Conservation (phyloP, 2,113 vertebrate species). For the Pseudorasbora parva region DNA sequence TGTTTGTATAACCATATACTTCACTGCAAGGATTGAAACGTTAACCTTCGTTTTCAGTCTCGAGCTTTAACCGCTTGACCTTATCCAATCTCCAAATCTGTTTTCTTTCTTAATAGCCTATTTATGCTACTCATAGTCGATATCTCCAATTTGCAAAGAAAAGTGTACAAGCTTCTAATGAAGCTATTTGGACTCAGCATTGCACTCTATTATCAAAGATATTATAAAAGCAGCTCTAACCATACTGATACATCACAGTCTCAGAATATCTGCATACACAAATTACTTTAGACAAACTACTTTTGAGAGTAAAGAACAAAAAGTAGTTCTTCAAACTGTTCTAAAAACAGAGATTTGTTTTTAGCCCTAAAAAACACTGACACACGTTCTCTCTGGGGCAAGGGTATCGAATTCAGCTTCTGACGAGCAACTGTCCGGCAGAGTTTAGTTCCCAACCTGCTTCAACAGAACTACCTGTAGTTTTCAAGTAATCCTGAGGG, state of each 20-base stretch:
- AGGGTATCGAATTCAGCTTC: no score
- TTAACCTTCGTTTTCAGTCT: neutral
- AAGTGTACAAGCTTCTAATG: neutral
- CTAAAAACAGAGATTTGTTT: neutral
- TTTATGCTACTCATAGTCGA: neutral
- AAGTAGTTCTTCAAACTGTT: neutral
- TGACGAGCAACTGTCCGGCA: no score
- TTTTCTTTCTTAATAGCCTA: neutral
- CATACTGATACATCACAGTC: neutral
- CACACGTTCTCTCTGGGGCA: no score
- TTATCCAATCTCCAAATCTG: neutral
- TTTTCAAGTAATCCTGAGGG: neutral
- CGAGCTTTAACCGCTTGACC: neutral
- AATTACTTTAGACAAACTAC: neutral
- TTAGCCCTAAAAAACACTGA: no score
- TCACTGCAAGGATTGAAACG: neutral
- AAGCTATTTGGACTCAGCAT: neutral
- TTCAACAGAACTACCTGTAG: neutral
- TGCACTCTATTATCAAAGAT: neutral
- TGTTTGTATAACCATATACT: neutral
- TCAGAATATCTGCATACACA: neutral
- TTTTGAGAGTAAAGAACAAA: neutral
- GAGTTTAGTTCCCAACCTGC: neutral
- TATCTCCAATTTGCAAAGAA: neutral
- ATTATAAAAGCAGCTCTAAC: no score